Percentiles rank a stretch among this genome's conserved stretches.
phyloP scores from a whole-genome alignment of 2,888 invertebrate species.

The Euclidia mi region DNA sequence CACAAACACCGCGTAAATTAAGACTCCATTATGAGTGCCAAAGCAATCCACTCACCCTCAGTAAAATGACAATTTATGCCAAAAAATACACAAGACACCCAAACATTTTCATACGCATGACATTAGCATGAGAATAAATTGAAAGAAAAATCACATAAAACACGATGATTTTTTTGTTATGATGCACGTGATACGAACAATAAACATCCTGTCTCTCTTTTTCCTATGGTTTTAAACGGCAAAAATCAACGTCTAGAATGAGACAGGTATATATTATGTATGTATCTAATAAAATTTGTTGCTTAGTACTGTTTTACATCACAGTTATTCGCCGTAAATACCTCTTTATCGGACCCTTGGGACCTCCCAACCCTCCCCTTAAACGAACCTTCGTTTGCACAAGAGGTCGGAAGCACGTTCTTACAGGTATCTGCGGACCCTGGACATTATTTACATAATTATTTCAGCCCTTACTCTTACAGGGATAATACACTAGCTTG shows the following conservation, averaged over 20 bases:
- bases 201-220: not conserved
- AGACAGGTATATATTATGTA: not conserved
- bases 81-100: not conserved
- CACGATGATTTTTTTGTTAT: constrained; percentile 23
- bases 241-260: too few relatives aligned
- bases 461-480: constrained; percentile 27
- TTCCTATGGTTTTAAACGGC: not conserved
- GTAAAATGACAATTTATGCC: constrained; percentile 4
- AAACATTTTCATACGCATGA: not conserved
- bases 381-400: constrained; percentile 47
- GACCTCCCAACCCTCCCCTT: constrained; percentile 36
- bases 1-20: not conserved
- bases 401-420: too few relatives aligned
- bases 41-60: not conserved
- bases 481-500: not conserved
- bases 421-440: constrained; percentile 38
- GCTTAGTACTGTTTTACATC: constrained; percentile 20
- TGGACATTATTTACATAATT: constrained; percentile 54
- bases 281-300: not conserved
- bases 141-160: constrained; percentile 24
- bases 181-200: not conserved
- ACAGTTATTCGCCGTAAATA: constrained; percentile 32
- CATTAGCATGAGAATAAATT: constrained; percentile 10
- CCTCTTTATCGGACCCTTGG: constrained; percentile 31
- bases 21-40: not conserved